Percentiles rank a stretch among this genome's conserved stretches.
Conservation (phyloP, 2,797 vertebrate species). For the Vultur gryphus region DNA sequence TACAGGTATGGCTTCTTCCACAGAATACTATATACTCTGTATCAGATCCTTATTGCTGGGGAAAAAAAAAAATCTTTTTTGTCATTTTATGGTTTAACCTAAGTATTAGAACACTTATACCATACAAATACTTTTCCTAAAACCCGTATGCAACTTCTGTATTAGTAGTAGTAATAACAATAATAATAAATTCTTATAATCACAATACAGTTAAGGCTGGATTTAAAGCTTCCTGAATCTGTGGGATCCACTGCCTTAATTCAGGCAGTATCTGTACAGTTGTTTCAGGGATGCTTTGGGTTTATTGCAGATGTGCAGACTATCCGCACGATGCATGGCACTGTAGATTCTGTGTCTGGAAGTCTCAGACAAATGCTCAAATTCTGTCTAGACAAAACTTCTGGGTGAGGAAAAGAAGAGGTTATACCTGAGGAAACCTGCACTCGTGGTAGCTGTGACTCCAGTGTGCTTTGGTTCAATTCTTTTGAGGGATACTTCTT, state of each 20-base stretch:
- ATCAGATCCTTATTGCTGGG: background rate
- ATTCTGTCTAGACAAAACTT: background rate
- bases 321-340: accelerated
- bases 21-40: background rate
- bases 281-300: background rate
- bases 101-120: background rate
- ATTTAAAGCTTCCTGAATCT: background rate
- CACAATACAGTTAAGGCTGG: background rate
- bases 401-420: background rate
- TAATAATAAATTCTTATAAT: background rate
- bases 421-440: background rate
- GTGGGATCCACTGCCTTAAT: background rate
- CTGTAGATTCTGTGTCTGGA: background rate
- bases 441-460: background rate
- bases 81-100: background rate
- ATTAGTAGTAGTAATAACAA: background rate
- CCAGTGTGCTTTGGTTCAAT: background rate
- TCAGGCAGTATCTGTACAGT: background rate
- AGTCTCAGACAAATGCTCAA: background rate
- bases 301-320: background rate
- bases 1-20: background rate
- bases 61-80: background rate
- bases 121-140: background rate
- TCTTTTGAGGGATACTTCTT: background rate
- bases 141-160: background rate